Base-by-base conservation (phyloP, 2,113 vertebrate species). In the Paradoxurus hermaphroditus region DNA sequence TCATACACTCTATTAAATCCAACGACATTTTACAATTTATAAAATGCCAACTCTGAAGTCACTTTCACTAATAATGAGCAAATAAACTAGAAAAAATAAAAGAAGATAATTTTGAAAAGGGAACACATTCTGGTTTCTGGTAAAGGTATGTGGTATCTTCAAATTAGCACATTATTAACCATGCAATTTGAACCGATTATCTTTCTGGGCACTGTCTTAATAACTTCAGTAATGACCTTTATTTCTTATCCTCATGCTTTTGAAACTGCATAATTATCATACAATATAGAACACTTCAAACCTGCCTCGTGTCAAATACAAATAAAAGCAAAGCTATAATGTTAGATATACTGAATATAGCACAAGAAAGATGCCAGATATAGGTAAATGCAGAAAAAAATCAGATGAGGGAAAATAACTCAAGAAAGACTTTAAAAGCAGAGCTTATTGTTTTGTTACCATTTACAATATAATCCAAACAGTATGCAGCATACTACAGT, bases 21-120 rank as follows among this genome's bases (percentile, higher is more conserved):
- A 98, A 97, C 62, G 98, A 97, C 97, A 98, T 98, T 98, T 98
- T 98, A 93, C 78, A 98, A 97, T 93, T 97, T 70, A 93, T 73
- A 96, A 73, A 85, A 90, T 1, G 67, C 34, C 70, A 91, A 62
- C 51, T 31, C 92, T 31, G 16, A 62, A 92, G 63, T 93, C 16
- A 67, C 34, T 94, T 95, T 96, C 65, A 73, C 39, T 90, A 95
- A 88, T 56, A 86, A 34, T 46, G 39, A 93, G 41, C 19, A 94
- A 86, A 84, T 39, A 81, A 89, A 89, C n/a, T 36, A 25, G 56
- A 92, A 77, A 91, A 41, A 82, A 70, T 29, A 93, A 9, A 86
- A 27, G 9, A 91, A 65, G 34, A 29, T 34, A 90, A 85, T 63
- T 94, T 39, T 85, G 44, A 97, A 83, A 96, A 92, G 19, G 91